phyloP scores from a whole-genome alignment of 2,113 vertebrate genomes.

The Eolophus roseicapilla region DNA sequence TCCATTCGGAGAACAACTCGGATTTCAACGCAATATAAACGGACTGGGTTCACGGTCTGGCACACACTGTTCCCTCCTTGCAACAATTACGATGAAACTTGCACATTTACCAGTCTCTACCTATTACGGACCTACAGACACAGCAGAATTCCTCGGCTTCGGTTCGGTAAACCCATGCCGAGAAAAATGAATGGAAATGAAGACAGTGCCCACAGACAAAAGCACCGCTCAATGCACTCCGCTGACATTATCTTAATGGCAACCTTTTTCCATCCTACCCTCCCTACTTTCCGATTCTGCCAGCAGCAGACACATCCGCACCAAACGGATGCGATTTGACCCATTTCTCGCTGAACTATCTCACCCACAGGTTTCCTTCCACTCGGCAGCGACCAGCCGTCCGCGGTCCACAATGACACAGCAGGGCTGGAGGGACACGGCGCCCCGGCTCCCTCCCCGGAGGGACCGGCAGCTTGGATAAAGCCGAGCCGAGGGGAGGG shows the following conservation, averaged over 20 bases:
- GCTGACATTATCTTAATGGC: constrained; percentile 20
- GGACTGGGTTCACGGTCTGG: background rate
- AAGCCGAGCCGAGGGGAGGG: background rate
- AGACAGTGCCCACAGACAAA: constrained; percentile 54
- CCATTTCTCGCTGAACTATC: constrained; percentile 58
- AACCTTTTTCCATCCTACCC: constrained; percentile 1
- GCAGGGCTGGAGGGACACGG: constrained; percentile 55
- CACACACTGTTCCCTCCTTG: background rate
- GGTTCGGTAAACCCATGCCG: constrained; percentile 3
- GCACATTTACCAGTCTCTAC: background rate
- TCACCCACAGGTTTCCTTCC: constrained; percentile 35
- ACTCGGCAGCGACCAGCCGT: constrained; percentile 2
- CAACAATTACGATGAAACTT: background rate
- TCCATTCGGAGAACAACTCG: background rate
- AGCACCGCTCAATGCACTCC: constrained; percentile 16
- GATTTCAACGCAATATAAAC: background rate
- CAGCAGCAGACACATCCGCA: constrained; percentile 9
- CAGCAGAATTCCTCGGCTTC: background rate
- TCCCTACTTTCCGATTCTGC: constrained; percentile 32
- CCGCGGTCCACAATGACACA: constrained; percentile 72
- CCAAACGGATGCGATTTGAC: constrained; percentile 22
- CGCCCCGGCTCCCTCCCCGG: constrained; percentile 5
- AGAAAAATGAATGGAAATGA: background rate
- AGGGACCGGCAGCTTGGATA: background rate
- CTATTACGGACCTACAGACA: background rate